phyloP scores from a whole-genome alignment of 2,797 vertebrate species.

The Lithobates sylvaticus region DNA sequence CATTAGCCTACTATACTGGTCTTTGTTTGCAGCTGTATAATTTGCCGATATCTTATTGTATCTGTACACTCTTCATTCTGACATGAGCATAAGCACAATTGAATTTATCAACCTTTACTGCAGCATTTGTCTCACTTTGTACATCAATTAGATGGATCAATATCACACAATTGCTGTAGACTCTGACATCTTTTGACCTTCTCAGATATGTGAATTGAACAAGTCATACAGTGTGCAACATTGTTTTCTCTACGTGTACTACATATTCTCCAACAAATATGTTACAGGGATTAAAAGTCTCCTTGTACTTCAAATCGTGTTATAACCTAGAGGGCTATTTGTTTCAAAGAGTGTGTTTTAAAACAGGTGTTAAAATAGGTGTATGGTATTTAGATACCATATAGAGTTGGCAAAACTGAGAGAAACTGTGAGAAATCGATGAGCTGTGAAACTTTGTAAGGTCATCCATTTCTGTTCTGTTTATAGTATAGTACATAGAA shows the following conservation, averaged over 20 bases:
- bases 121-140: conserved; percentile 1
- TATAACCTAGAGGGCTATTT: neutral
- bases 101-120: neutral
- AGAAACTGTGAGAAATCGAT: neutral
- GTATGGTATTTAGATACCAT: neutral
- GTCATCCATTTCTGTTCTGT: neutral
- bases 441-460: neutral
- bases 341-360: neutral
- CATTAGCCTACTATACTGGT: neutral
- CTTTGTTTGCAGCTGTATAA: neutral
- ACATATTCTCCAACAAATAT: neutral
- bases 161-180: neutral
- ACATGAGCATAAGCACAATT: neutral
- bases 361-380: neutral
- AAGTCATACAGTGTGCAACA: neutral
- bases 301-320: neutral
- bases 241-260: neutral
- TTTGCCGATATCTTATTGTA: neutral
- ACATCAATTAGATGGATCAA: neutral
- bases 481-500: neutral
- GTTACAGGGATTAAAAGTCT: neutral
- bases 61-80: neutral
- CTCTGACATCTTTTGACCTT: neutral
- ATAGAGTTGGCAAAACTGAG: neutral
- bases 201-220: neutral